phyloP scores from a whole-genome alignment of 2,888 invertebrate genomes.

The Hetaerina titia region DNA sequence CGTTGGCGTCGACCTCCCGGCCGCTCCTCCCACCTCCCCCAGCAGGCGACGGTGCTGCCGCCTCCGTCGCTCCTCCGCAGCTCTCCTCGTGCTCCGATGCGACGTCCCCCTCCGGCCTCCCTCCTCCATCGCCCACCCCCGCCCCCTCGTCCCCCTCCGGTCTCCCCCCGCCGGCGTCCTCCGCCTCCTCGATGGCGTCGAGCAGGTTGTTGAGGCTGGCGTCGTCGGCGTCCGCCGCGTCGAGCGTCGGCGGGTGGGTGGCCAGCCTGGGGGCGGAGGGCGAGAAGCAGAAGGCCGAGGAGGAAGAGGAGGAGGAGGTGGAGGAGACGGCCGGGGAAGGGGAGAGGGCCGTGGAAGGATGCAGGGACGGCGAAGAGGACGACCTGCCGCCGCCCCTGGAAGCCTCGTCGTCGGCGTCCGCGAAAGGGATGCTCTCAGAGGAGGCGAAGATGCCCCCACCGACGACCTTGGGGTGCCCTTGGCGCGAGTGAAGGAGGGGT shows the following conservation, averaged over 20 bases:
- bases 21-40: slow-evolving; percentile 21
- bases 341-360: slow-evolving; percentile 75
- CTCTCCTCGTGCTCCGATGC: neutral
- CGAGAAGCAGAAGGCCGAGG: slow-evolving; percentile 71
- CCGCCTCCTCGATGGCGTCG: slow-evolving; percentile 72
- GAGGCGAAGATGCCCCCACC: slow-evolving; percentile 63
- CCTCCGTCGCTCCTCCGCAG: neutral
- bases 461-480: slow-evolving; percentile 70
- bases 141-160: neutral
- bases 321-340: slow-evolving; percentile 76
- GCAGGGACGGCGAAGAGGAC: slow-evolving; percentile 76
- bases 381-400: slow-evolving; percentile 69
- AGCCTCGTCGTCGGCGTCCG: slow-evolving; percentile 64
- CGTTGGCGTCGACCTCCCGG: slow-evolving; percentile 33
- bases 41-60: neutral
- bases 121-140: neutral
- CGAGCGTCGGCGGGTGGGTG: slow-evolving; percentile 73
- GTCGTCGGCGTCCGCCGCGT: slow-evolving; percentile 75
- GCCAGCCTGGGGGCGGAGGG: slow-evolving; percentile 70
- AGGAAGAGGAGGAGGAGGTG: slow-evolving; percentile 75
- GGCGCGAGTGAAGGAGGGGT: slow-evolving; percentile 6
- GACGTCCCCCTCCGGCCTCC: neutral
- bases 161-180: neutral
- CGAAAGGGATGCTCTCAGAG: slow-evolving; percentile 59
- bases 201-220: slow-evolving; percentile 74